Conservation (phyloP, 2,113 vertebrate genomes). For the Oreochromis aureus region DNA sequence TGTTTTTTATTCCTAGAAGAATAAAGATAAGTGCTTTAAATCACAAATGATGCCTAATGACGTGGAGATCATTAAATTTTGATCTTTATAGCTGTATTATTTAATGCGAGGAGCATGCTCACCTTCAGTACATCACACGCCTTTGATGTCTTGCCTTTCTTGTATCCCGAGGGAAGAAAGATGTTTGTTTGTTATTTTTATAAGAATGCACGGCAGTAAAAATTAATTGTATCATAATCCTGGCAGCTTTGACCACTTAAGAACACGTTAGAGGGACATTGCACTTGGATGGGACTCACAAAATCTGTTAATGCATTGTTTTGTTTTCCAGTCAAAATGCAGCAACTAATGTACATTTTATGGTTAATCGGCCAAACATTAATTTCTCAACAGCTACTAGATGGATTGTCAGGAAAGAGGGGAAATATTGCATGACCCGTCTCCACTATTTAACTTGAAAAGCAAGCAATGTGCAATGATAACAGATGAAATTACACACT, state of each 20-base stretch:
- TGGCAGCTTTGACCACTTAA: not conserved
- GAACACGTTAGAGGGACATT: not conserved
- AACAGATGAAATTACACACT: not conserved
- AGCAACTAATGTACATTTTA: not conserved
- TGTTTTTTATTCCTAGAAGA: constrained; percentile 16
- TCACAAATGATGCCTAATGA: constrained; percentile 46
- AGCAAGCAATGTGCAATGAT: not conserved
- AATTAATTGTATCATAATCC: not conserved
- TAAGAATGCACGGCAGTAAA: not conserved
- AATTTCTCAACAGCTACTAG: not conserved
- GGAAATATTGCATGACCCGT: not conserved
- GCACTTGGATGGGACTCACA: not conserved
- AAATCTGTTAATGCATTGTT: not conserved
- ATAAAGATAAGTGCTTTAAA: constrained; percentile 17
- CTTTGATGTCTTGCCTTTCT: constrained; percentile 45
- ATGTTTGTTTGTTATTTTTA: constrained; percentile 38
- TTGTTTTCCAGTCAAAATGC: not conserved
- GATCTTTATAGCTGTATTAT: constrained; percentile 35
- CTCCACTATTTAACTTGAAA: not conserved
- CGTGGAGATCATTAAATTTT: constrained; percentile 26
- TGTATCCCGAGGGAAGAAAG: not conserved
- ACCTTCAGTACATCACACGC: constrained; percentile 22
- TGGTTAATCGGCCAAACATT: not conserved
- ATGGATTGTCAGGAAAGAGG: not conserved
- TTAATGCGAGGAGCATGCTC: constrained; percentile 19